Conservation (phyloP, 2,113 vertebrate species). For the Clupea harengus region DNA sequence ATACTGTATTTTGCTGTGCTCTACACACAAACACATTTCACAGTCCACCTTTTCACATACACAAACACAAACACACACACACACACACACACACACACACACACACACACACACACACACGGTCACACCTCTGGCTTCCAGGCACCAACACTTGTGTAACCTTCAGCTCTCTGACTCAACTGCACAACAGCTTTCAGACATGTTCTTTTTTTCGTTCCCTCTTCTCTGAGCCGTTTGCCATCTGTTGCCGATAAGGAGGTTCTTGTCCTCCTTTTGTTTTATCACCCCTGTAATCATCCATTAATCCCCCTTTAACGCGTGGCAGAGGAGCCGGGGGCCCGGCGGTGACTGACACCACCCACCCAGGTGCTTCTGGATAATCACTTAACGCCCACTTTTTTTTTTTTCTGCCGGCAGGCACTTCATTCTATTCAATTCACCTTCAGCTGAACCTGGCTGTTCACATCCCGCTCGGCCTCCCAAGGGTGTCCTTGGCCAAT, state of each 20-base stretch:
- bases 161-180: slow-evolving; percentile 39
- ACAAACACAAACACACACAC: background rate
- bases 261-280: slow-evolving; percentile 46
- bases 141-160: slow-evolving; percentile 26
- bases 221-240: slow-evolving; percentile 45
- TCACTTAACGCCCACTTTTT: background rate
- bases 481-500: background rate
- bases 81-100: background rate
- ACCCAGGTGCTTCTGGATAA: slow-evolving; percentile 39
- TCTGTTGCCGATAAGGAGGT: slow-evolving; percentile 40
- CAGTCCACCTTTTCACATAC: background rate
- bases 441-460: slow-evolving; percentile 6
- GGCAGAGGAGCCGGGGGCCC: background rate
- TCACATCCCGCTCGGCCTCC: background rate
- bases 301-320: slow-evolving; percentile 58
- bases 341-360: slow-evolving; percentile 41
- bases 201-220: background rate
- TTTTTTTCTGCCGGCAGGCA: background rate
- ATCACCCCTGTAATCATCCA: slow-evolving; percentile 47
- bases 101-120: slow-evolving; percentile 11
- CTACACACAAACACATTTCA: background rate
- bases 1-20: too few relatives aligned
- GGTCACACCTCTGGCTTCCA: background rate
- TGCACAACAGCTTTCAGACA: background rate
- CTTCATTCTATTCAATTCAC: slow-evolving; percentile 3